A percentile compares a stretch with the other conserved stretches of the same genome.
Evolutionary conservation across 1,140 invertebrate genomes (phyloP).

Genomic region (Drosophila kohkoa): DNA sequence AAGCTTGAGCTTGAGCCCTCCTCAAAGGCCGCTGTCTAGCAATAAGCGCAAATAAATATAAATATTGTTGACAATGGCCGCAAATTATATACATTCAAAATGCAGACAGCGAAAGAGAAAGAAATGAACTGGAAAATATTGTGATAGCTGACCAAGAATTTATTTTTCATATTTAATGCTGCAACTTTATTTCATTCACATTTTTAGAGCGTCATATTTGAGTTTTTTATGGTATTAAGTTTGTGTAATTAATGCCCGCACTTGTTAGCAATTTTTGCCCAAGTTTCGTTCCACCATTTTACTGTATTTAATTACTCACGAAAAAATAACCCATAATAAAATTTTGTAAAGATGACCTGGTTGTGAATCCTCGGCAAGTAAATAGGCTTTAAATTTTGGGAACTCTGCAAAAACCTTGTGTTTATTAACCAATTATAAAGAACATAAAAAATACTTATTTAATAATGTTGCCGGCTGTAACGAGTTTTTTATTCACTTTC

Average conservation of each 20-base stretch:
- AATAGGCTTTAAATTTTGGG: not conserved
- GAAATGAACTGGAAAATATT: not conserved
- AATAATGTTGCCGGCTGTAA: not conserved
- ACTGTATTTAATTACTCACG: constrained; percentile 1
- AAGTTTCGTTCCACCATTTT: not conserved
- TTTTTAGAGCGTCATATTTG: not conserved
- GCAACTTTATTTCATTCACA: not conserved
- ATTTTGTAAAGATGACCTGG: not conserved
- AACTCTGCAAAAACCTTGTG: not conserved
- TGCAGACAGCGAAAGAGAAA: not conserved
- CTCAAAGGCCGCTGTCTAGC: constrained; percentile 2
- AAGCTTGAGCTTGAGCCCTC: constrained; percentile 7
- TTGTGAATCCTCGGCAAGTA: not conserved
- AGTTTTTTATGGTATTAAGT: not conserved
- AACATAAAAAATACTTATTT: constrained; percentile 1
- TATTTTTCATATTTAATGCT: not conserved
- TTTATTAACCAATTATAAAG: not conserved
- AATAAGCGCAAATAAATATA: constrained; percentile 18
- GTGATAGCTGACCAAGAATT: not conserved
- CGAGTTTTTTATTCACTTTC: not conserved
- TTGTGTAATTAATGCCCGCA: too few species aligned
- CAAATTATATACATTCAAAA: constrained; percentile 22
- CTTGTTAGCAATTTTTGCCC: too few species aligned
- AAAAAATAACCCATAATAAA: not conserved
- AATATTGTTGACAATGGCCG: constrained; percentile 28